Evolutionary conservation across 2,797 vertebrate species (phyloP).

Genomic region (Prunella strophiata): DNA sequence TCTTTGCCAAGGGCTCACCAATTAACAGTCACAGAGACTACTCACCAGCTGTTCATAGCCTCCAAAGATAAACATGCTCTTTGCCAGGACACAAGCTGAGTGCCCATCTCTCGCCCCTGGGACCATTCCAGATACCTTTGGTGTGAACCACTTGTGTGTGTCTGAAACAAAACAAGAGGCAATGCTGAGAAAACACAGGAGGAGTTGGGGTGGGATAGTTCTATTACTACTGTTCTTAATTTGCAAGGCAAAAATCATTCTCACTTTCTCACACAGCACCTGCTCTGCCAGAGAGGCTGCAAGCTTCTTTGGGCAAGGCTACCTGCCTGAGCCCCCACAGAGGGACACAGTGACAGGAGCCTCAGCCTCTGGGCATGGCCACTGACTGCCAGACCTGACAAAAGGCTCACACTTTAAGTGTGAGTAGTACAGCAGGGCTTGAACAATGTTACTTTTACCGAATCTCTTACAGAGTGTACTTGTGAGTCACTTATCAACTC

Average conservation of each 20-base stretch:
- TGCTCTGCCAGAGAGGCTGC: not conserved
- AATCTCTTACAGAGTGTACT: not conserved
- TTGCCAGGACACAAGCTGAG: conserved; percentile 92
- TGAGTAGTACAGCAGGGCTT: not conserved
- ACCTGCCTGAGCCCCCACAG: not conserved
- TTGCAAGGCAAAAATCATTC: not conserved
- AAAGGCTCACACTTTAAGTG: not conserved
- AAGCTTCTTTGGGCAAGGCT: not conserved
- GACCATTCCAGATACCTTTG: conserved; percentile 89
- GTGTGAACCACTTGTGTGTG: conserved; percentile 94
- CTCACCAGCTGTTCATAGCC: conserved; percentile 98
- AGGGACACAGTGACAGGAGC: not conserved
- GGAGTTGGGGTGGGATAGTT: not conserved
- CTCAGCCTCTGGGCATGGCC: not conserved
- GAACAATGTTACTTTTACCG: not conserved
- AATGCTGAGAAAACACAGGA: not conserved
- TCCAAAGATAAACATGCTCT: conserved; percentile 97
- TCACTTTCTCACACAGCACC: not conserved
- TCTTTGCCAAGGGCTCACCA: not conserved
- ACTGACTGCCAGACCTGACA: not conserved
- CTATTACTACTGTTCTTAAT: not conserved
- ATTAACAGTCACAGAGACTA: not conserved
- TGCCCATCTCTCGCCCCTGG: conserved; percentile 96
- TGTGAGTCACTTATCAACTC: not conserved
- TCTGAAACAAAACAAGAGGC: conserved; percentile 74